Evolutionary conservation across 2,888 invertebrate genomes (phyloP).

Genomic region (Artemia sinica): DNA sequence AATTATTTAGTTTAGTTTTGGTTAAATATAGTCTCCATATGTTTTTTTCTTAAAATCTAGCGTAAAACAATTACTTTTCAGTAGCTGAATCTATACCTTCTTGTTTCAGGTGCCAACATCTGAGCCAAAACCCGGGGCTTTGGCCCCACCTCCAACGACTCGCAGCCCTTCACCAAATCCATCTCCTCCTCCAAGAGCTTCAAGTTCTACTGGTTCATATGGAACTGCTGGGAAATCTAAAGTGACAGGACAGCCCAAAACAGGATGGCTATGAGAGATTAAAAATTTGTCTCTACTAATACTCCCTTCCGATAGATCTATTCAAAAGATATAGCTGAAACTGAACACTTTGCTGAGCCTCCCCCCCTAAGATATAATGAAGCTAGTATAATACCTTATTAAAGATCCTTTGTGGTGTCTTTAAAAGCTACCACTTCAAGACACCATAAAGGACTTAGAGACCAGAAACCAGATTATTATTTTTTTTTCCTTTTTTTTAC

Average conservation of each 20-base stretch:
- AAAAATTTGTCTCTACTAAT: no score
- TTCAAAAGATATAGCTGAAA: no score
- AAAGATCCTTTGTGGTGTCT: no score
- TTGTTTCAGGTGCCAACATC: not conserved
- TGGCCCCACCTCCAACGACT: not conserved
- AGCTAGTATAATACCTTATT: no score
- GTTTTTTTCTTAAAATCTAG: not conserved
- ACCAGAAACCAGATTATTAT: no score
- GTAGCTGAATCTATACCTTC: not conserved
- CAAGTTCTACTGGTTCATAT: not conserved
- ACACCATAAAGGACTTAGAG: no score
- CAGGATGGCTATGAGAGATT: not conserved
- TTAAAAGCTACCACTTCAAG: no score
- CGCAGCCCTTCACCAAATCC: not conserved
- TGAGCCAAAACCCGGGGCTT: slow-evolving; percentile 2
- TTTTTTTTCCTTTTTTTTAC: no score
- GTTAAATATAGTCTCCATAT: not conserved
- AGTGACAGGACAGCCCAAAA: slow-evolving; percentile 9
- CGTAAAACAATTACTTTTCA: not conserved
- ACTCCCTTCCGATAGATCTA: no score
- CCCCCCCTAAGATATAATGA: no score
- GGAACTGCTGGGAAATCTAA: slow-evolving; percentile 4
- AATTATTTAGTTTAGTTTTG: no score
- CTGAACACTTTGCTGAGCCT: no score
- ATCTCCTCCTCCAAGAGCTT: not conserved